Conservation (phyloP, 2,888 invertebrate species). For the Drosophila flavopinicola region DNA sequence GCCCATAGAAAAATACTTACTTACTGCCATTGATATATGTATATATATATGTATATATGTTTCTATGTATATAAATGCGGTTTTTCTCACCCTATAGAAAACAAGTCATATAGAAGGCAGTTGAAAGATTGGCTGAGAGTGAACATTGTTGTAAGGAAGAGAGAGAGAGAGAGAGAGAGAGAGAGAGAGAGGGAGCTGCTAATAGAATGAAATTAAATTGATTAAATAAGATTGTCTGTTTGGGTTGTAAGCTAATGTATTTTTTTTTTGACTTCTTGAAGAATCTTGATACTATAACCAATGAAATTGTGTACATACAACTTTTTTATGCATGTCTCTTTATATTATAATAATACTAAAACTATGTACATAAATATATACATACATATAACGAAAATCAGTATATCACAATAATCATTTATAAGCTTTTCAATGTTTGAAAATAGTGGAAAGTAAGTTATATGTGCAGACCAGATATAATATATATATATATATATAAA, state of each 20-base stretch:
- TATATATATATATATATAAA: not conserved
- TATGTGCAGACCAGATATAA: not conserved
- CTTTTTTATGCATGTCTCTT: slow-evolving; percentile 17
- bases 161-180: slow-evolving; percentile 4
- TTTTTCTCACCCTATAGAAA: slow-evolving; percentile 45
- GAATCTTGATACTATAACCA: not conserved
- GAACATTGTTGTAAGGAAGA: not conserved
- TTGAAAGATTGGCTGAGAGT: slow-evolving; percentile 32
- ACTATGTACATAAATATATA: not conserved
- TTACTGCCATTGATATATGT: slow-evolving; percentile 18
- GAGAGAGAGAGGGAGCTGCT: too few relatives aligned
- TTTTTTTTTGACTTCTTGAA: not conserved
- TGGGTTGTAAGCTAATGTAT: not conserved
- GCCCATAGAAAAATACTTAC: slow-evolving; percentile 27
- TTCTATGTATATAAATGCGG: slow-evolving; percentile 62
- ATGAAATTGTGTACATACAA: slow-evolving; percentile 18
- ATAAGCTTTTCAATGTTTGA: too few relatives aligned
- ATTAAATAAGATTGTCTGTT: slow-evolving; percentile 47
- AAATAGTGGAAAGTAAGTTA: not conserved
- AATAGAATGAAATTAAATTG: slow-evolving; percentile 70
- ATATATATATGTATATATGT: slow-evolving; percentile 25
- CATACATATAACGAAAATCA: not conserved
- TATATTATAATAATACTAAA: not conserved
- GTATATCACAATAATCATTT: not conserved
- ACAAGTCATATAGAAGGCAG: slow-evolving; percentile 34